Evolutionary conservation across 2,888 invertebrate genomes (phyloP), one percentile per base, ranked within the genome.

Genomic region (Philereme transversata): DNA sequence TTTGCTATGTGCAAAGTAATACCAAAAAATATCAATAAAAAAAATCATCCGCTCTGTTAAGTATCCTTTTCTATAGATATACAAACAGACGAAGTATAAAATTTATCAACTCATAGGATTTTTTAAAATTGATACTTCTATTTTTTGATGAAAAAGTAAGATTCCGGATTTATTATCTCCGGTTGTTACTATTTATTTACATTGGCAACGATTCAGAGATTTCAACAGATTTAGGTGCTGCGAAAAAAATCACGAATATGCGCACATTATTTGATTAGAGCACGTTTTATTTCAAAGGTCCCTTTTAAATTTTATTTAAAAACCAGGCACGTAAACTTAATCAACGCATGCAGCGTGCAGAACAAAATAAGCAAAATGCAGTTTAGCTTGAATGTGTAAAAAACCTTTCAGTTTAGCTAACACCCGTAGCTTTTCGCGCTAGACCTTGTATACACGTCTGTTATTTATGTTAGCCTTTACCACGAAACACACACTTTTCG

Each of bases 201-300:
- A 77, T 81, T 86, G 84, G 82, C 83, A 84, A 57, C 60, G 74
- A 68, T 79, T 83, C 82, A 82, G 77, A 76, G 69, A 81, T 84
- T 82, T 80, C 74, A 52, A 71, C 76, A 81, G 79, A 81, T 81
- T 79, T 80, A 22, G 22, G 79, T 69, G 71, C 64, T 63, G 68
- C 68, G 70, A 75, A 77, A 82, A 80, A 77, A 70, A 67, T 66
- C 73, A 75, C 73, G 77, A 77, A 79, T 75, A 4, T n/a, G 2
- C 36, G 6, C n/a, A 10, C 35, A 46, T 33, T n/a, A 5, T 47
- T 35, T 49, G 7, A 38, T 49, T 36, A 47, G 36, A 7, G 7
- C 4, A 40, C 0, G 8, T 40, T 40, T 40, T 40, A 40, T 40
- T 40, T 0, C 4, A 5, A 40, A 40, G 40, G 6, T 8, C 40